Evolutionary conservation across 1,140 invertebrate genomes (phyloP), one percentile per base, ranked within the genome.

Genomic region (Zaprionus inermis): DNA sequence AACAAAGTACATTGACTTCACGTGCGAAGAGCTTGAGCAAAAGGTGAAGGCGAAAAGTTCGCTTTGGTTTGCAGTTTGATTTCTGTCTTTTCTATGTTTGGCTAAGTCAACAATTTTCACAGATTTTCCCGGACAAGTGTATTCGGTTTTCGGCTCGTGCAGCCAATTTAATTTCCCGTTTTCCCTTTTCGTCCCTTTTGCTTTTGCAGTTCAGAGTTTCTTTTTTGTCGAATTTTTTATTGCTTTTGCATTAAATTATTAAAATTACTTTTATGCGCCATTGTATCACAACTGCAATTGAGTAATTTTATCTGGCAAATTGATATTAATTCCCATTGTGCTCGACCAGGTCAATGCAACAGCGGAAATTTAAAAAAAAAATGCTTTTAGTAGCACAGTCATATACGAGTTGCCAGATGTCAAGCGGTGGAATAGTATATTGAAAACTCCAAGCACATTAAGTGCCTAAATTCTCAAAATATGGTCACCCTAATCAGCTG

Each of bases 251-350:
- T 59, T 74, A 58, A 74, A 74, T 58, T 70, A 63, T 61, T 51
- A 34, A 70, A 74, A 69, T 63, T 32, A 56, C 24, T 70, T 70
- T 74, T 49, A 70, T 64, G 68, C 54, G 57, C 58, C 66, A 57
- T 74, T 63, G 59, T 70, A 68, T 57, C 51, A 11, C 59, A 70
- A 51, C 38, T 70, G 22, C 69, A 63, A 57, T 69, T 55, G 34
- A 51, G 52, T 60, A 63, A 74, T 61, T 74, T 70, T 20, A 38
- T 56, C 58, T 63, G 59, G 63, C 63, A 72, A 72, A 59, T 67
- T 66, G 46, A 20, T 44, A 49, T 69, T 49, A 44, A 58, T 38
- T 16, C 30, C 32, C 32, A 52, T 16, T n/a, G 20, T 28, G 10
- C 49, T 71, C 32, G 56, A 32, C 10, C 63, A 36, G 71, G 49